phyloP scores from a whole-genome alignment of 35 echinoderm and acorn worm species.

The Holothuria glaberrima region DNA sequence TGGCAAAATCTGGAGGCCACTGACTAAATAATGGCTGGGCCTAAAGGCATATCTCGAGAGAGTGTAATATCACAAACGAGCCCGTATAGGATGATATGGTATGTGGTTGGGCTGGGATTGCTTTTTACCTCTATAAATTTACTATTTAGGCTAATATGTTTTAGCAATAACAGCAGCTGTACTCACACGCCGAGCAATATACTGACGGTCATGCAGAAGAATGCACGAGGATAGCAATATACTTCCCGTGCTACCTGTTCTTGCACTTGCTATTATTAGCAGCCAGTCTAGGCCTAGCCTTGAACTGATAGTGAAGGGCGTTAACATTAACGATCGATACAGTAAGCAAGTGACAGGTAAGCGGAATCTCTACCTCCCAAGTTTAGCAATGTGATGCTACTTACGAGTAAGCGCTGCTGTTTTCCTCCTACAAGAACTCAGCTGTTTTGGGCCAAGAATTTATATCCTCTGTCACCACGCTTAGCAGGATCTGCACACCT shows the following conservation, averaged over 20 bases:
- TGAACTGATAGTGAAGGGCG: neutral
- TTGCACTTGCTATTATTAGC: neutral
- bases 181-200: conserved; percentile 13
- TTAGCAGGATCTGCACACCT: neutral
- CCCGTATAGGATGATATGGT: neutral
- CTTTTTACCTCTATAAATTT: neutral
- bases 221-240: conserved; percentile 1
- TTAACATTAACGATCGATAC: neutral
- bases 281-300: neutral
- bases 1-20: neutral
- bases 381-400: neutral
- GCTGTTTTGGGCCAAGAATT: neutral
- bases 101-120: neutral
- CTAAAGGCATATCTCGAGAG: neutral
- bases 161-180: neutral
- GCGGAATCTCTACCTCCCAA: conserved; percentile 4
- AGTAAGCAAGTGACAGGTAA: neutral
- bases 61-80: neutral
- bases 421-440: neutral
- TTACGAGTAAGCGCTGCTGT: too few relatives aligned
- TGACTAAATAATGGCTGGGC: neutral
- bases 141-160: neutral
- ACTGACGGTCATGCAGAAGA: neutral
- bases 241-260: conserved; percentile 18
- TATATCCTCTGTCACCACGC: neutral